A percentile compares a stretch with the other conserved stretches of the same genome.
These are phyloP conservation scores for Agrotis clavis DNA, from an alignment of 2,888 invertebrate genomes.

Conservation along the genomic window DNA sequence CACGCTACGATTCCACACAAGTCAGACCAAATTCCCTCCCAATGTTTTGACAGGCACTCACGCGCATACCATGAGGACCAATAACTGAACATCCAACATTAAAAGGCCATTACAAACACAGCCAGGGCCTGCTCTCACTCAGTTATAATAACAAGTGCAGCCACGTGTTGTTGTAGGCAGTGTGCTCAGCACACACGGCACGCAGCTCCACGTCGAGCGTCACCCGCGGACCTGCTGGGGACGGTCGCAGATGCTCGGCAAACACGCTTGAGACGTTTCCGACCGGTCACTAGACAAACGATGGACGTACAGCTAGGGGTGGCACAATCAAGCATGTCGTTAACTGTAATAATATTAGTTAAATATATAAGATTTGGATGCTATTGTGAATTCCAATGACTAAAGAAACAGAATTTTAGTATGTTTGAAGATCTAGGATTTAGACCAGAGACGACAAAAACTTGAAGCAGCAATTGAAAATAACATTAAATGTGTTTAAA, in stretches of 20 bases:
- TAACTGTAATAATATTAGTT: too few relatives aligned
- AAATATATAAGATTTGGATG: too few relatives aligned
- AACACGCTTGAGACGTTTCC: constrained; percentile 41
- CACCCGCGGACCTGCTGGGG: constrained; percentile 19
- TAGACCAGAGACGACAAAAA: too few relatives aligned
- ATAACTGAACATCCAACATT: constrained; percentile 46
- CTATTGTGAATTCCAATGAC: too few relatives aligned
- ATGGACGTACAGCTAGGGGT: constrained; percentile 36
- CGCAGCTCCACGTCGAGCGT: neutral
- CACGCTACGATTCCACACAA: neutral
- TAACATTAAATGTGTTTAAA: too few relatives aligned
- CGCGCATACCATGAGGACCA: constrained; percentile 35
- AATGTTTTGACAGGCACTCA: constrained; percentile 32
- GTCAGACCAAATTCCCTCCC: neutral
- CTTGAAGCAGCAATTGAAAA: too few relatives aligned
- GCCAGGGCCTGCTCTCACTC: constrained; percentile 47
- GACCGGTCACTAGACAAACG: constrained; percentile 39
- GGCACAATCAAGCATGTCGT: neutral
- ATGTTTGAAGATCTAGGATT: too few relatives aligned
- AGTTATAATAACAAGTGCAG: constrained; percentile 52
- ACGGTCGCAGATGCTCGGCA: constrained; percentile 30
- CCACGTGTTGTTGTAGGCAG: constrained; percentile 50
- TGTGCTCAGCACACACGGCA: constrained; percentile 22
- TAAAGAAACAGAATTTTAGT: too few relatives aligned
- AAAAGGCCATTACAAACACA: constrained; percentile 58